Evolutionary conservation across 2,113 vertebrate species (phyloP).

Genomic region (Cariama cristata): DNA sequence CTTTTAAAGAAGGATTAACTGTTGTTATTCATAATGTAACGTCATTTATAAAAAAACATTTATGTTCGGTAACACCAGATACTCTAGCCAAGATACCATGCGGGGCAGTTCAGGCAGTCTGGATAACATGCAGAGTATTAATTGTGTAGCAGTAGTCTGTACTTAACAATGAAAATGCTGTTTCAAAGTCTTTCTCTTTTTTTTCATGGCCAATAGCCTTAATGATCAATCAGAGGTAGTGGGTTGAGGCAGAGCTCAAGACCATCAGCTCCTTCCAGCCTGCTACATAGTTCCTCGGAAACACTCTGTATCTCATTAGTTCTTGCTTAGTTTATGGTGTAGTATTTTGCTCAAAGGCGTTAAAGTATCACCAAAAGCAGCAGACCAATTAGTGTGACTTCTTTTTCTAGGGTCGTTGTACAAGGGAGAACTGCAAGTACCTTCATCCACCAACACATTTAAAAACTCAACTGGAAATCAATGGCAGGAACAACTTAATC

Average conservation of each 20-base stretch:
- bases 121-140: not conserved
- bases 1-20: not conserved
- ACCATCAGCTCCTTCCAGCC: not conserved
- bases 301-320: not conserved
- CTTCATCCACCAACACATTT: conserved; percentile 98
- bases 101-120: not conserved
- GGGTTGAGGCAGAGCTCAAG: not conserved
- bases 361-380: not conserved
- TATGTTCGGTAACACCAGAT: not conserved
- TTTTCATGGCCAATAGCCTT: not conserved
- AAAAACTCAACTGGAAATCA: conserved; percentile 98
- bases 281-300: not conserved
- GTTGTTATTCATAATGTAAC: not conserved
- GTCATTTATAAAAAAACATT: not conserved
- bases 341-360: not conserved
- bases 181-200: not conserved
- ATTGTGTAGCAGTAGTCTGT: not conserved
- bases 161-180: not conserved
- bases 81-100: not conserved
- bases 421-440: conserved; percentile 99
- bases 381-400: not conserved
- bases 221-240: not conserved
- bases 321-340: not conserved
- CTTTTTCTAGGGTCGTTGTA: conserved; percentile 90
- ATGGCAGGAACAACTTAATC: conserved; percentile 97